Evolutionary conservation across 2,888 invertebrate genomes (phyloP), one percentile per base, ranked within the genome.

Genomic region (Trachelus troglodyta): DNA sequence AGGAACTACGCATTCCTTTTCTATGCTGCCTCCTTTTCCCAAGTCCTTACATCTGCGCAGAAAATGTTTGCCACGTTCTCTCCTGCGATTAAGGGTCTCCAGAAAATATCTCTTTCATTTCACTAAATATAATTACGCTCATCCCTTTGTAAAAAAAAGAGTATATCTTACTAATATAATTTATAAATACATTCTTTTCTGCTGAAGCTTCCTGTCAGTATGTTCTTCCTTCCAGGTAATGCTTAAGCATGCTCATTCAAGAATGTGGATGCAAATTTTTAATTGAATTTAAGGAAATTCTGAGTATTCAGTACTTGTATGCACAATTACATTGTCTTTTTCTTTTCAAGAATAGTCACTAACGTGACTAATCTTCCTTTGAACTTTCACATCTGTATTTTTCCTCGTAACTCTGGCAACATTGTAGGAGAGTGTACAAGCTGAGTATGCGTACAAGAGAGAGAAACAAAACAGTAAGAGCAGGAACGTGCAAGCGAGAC

Each of bases 351-450:
- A 37, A 37, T 15, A 35, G 35, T 35, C 35, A 35, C 35, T 37
- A 37, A 37, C 37, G 12, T 37, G 37, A 37, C 74, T 78, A 71
- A 79, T 78, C 81, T 83, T 79, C 79, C 82, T 83, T 82, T 86
- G 77, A 85, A 89, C 89, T 89, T 88, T 89, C 87, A 87, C 88
- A 85, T 89, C 86, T 83, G 83, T 82, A 85, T 82, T 82, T 83
- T 84, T 85, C 83, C 84, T 82, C 75, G 77, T 74, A 68, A 82
- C 81, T 79, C 81, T 81, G 83, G 85, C 85, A 83, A 84, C 83
- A 84, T 80, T 80, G 85, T 76, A 33, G 35, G 75, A 37, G 12
- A 74, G 40, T 33, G 77, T 69, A 76, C 69, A 73, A 37, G 34
- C 73, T 33, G 73, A 73, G 73, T 75, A 71, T 34, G 15, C 34